Percentiles rank a stretch among this genome's conserved stretches.
phyloP scores from a whole-genome alignment of 2,888 invertebrate genomes.

The Calephelis perditalis region DNA sequence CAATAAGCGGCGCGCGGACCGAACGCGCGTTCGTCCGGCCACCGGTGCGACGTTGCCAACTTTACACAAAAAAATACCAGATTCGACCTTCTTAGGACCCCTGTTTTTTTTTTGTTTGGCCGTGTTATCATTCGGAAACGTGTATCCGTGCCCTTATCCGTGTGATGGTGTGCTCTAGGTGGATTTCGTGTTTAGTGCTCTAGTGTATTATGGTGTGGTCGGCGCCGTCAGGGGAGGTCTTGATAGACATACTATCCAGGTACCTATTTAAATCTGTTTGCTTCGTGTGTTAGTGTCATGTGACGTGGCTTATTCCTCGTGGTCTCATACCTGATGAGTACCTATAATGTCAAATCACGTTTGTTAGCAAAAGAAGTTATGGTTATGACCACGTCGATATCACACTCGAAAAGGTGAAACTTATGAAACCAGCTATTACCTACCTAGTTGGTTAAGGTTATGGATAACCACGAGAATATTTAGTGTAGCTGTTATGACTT shows the following conservation, averaged over 20 bases:
- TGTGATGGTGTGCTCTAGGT: slow-evolving; percentile 67
- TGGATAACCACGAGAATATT: too few species aligned
- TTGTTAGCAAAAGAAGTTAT: not conserved
- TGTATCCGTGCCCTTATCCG: slow-evolving; percentile 70
- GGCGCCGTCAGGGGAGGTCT: slow-evolving; percentile 68
- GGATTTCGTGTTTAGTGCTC: slow-evolving; percentile 62
- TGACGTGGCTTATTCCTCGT: slow-evolving; percentile 32
- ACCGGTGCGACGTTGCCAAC: slow-evolving; percentile 72
- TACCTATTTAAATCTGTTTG: slow-evolving; percentile 38
- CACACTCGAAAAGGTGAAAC: too few species aligned
- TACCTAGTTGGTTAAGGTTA: too few species aligned
- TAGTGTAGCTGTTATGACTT: too few species aligned
- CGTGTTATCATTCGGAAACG: slow-evolving; percentile 75
- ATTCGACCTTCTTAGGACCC: slow-evolving; percentile 78
- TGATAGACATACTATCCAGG: slow-evolving; percentile 72
- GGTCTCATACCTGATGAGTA: slow-evolving; percentile 7
- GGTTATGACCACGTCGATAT: not conserved
- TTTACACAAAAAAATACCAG: slow-evolving; percentile 71
- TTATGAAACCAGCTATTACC: too few species aligned
- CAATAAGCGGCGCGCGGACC: slow-evolving; percentile 71
- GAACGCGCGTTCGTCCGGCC: slow-evolving; percentile 72
- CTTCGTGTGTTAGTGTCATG: slow-evolving; percentile 25
- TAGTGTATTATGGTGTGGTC: slow-evolving; percentile 76
- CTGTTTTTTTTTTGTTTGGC: slow-evolving; percentile 73
- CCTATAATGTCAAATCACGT: slow-evolving; percentile 12